phyloP scores from a whole-genome alignment of 2,797 vertebrate genomes.

The Syngnathus rostellatus region DNA sequence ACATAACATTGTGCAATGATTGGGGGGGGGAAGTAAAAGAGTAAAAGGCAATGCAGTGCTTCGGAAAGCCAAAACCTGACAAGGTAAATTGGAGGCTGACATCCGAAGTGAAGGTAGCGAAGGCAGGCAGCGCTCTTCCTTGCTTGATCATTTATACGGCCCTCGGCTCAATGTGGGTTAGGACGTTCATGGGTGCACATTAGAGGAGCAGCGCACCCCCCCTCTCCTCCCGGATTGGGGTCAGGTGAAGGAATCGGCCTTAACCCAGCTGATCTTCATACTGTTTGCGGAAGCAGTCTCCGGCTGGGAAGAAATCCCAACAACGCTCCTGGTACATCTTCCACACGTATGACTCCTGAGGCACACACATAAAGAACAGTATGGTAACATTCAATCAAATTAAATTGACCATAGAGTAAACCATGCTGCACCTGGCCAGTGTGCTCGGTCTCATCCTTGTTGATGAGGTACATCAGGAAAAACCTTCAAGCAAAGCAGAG shows the following conservation, averaged over 20 bases:
- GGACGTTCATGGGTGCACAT: slow-evolving; percentile 18
- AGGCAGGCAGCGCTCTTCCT: background rate
- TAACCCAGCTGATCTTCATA: slow-evolving; percentile 95
- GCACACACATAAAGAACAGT: slow-evolving; percentile 11
- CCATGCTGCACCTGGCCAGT: slow-evolving; percentile 78
- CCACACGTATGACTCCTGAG: slow-evolving; percentile 96
- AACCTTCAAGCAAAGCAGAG: slow-evolving; percentile 69
- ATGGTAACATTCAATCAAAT: background rate
- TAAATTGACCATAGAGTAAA: background rate
- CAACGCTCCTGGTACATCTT: slow-evolving; percentile 99
- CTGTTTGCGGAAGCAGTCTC: slow-evolving; percentile 98
- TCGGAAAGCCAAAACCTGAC: slow-evolving; percentile 38
- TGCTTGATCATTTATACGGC: background rate
- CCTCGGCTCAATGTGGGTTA: background rate
- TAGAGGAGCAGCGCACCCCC: slow-evolving; percentile 26
- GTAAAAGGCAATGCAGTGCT: slow-evolving; percentile 67
- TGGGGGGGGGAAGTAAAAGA: slow-evolving; percentile 66
- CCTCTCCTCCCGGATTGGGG: slow-evolving; percentile 10
- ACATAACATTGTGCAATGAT: slow-evolving; percentile 65
- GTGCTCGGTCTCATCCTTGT: slow-evolving; percentile 92
- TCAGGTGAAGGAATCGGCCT: slow-evolving; percentile 27
- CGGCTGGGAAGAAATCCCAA: slow-evolving; percentile 98
- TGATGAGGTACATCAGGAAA: slow-evolving; percentile 93
- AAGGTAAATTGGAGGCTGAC: slow-evolving; percentile 30
- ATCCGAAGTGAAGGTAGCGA: slow-evolving; percentile 21